Conservation (phyloP, 1,140 invertebrate genomes). For the Trachelipus rathkii region DNA sequence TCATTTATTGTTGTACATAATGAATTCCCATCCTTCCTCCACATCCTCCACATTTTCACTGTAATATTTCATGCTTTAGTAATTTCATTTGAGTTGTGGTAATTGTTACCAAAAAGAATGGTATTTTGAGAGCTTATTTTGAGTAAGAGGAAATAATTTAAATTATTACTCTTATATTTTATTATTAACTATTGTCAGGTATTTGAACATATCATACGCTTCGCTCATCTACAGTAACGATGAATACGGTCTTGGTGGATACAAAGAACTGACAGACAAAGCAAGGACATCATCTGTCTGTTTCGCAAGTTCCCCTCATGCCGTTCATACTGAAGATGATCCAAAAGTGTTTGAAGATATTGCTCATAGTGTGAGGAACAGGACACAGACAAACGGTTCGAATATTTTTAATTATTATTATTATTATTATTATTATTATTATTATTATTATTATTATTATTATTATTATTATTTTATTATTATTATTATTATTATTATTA, state of each 20-base stretch:
- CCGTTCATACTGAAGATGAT: constrained; percentile 52
- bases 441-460: no score
- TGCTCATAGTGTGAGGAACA: constrained; percentile 49
- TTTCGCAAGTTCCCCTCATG: constrained; percentile 50
- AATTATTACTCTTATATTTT: no score
- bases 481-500: not conserved
- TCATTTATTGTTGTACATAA: no score
- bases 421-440: no score
- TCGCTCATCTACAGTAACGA: constrained; percentile 60
- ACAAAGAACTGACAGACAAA: constrained; percentile 54
- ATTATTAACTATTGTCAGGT: constrained; percentile 47
- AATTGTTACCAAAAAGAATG: no score
- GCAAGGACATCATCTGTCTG: constrained; percentile 55
- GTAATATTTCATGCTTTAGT: no score
- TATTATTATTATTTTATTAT: not conserved
- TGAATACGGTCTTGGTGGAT: constrained; percentile 54
- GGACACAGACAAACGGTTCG: constrained; percentile 25
- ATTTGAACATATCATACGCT: constrained; percentile 58
- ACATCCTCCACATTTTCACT: no score
- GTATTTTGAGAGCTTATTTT: no score
- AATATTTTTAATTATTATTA: not conserved
- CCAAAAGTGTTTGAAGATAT: constrained; percentile 54
- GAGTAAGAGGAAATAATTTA: no score
- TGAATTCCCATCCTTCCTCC: no score
- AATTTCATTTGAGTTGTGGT: no score